Conservation (phyloP, 2,888 invertebrate genomes). For the Drosophila parthenogenetica region DNA sequence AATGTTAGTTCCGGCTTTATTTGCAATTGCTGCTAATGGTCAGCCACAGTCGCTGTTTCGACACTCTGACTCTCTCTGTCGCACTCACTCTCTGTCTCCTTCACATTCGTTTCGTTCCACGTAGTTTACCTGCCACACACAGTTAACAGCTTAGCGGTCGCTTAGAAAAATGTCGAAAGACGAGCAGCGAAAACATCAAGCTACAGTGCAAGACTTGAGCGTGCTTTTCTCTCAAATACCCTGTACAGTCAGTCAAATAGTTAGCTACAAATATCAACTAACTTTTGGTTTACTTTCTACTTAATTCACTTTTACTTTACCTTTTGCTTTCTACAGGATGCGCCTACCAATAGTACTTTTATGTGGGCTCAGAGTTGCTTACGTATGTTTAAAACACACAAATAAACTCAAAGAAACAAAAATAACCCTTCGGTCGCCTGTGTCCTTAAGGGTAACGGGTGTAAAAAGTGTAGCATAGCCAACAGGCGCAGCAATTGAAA, state of each 20-base stretch:
- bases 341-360: too few relatives aligned
- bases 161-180: conserved; percentile 37
- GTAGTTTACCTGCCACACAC: not conserved
- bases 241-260: too few relatives aligned
- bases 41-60: not conserved
- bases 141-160: conserved; percentile 52
- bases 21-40: conserved; percentile 27
- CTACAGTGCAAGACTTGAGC: not conserved
- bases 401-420: too few relatives aligned
- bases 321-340: too few relatives aligned
- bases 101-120: too few relatives aligned
- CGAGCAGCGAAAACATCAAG: not conserved
- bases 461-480: conserved; percentile 49
- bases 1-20: conserved; percentile 21
- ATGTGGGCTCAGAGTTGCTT: too few relatives aligned
- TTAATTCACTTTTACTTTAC: too few relatives aligned
- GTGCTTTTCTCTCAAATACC: too few relatives aligned
- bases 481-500: conserved; percentile 44
- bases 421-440: too few relatives aligned
- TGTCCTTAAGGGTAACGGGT: not conserved
- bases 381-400: too few relatives aligned
- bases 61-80: not conserved
- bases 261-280: too few relatives aligned
- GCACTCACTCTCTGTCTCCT: not conserved
- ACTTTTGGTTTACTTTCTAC: too few relatives aligned